Evolutionary conservation across 2,888 invertebrate species (phyloP).

Genomic region (Matsumyia berberina): DNA sequence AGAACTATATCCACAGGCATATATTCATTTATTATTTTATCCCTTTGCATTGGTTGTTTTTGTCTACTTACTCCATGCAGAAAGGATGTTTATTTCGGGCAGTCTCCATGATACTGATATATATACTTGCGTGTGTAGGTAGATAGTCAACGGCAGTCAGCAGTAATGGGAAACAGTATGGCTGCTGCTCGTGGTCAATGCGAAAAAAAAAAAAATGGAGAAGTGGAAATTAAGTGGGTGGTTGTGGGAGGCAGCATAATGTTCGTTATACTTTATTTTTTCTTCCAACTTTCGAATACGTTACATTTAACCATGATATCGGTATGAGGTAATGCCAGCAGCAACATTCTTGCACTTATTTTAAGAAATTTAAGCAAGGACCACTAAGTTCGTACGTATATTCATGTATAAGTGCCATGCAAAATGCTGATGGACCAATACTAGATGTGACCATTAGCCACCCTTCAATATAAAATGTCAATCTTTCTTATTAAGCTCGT

Average conservation of each 20-base stretch:
- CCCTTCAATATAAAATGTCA: too few species aligned
- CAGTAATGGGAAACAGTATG: conserved; percentile 76
- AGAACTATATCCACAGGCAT: conserved; percentile 76
- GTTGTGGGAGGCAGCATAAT: conserved; percentile 55
- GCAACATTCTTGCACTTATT: conserved; percentile 31
- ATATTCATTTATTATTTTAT: conserved; percentile 76
- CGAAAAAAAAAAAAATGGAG: conserved; percentile 68
- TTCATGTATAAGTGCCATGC: too few species aligned
- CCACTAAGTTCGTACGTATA: not conserved
- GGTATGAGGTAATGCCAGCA: conserved; percentile 7
- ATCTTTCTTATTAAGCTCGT: too few species aligned
- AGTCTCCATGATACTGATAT: conserved; percentile 70
- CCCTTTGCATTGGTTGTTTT: conserved; percentile 76
- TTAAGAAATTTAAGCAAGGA: conserved; percentile 28
- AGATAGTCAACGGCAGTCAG: conserved; percentile 66
- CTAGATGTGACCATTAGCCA: not conserved
- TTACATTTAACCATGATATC: conserved; percentile 32
- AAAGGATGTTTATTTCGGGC: conserved; percentile 76
- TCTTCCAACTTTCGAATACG: conserved; percentile 51
- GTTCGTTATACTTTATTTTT: conserved; percentile 55
- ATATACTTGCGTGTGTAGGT: conserved; percentile 65
- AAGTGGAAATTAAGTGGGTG: conserved; percentile 74
- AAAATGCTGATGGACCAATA: not conserved
- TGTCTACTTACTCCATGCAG: conserved; percentile 74
- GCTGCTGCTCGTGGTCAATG: conserved; percentile 76